Conservation (phyloP, 2,113 vertebrate genomes). For the Hipposideros armiger region DNA sequence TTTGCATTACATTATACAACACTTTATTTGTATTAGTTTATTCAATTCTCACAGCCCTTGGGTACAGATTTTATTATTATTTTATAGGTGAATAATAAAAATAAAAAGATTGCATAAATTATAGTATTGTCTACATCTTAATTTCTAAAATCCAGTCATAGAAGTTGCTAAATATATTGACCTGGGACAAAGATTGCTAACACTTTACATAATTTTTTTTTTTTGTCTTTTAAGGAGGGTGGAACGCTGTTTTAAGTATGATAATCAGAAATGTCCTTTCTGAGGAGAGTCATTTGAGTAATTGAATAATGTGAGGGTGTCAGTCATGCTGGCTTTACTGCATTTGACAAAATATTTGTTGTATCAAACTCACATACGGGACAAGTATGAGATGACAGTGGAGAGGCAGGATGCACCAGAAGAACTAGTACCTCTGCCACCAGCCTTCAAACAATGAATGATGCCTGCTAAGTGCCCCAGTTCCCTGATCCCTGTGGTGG, state of each 20-base stretch:
- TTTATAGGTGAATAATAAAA: background rate
- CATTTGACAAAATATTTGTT: background rate
- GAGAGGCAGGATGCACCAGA: background rate
- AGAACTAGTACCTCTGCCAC: background rate
- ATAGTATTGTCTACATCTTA: background rate
- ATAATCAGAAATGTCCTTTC: background rate
- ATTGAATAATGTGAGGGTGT: background rate
- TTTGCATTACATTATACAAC: background rate
- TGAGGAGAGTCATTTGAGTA: background rate
- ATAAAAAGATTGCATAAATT: background rate
- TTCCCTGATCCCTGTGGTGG: background rate
- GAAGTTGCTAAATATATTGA: background rate
- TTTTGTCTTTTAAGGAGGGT: background rate
- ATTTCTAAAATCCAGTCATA: conserved; percentile 15
- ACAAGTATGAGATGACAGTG: background rate
- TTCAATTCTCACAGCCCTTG: background rate
- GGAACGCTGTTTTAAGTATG: conserved; percentile 2
- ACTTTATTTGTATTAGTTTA: background rate
- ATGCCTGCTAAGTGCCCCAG: background rate
- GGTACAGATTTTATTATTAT: background rate
- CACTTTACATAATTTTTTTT: background rate
- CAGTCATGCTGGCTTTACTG: background rate
- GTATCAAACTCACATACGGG: background rate
- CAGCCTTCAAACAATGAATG: background rate
- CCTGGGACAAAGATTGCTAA: background rate